Evolutionary conservation across 2,113 vertebrate genomes (phyloP).

Genomic region (Nannospalax galili): DNA sequence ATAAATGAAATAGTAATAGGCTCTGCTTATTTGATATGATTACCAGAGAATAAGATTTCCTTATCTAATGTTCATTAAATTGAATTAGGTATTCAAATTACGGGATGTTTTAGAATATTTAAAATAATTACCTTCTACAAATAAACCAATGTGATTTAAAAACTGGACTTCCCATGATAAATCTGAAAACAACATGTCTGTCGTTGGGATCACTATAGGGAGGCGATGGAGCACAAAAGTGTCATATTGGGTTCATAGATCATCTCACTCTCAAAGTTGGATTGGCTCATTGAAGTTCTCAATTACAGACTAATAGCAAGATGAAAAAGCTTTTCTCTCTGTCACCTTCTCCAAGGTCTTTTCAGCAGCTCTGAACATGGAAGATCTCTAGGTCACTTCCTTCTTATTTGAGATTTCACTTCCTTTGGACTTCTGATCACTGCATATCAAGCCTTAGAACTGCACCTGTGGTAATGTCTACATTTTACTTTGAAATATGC

Average conservation of each 20-base stretch:
- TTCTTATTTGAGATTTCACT: background rate
- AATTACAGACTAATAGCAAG: background rate
- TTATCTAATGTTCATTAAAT: background rate
- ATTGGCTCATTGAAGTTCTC: background rate
- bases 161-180: background rate
- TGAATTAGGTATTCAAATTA: slow-evolving; percentile 41
- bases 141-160: slow-evolving; percentile 26
- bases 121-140: slow-evolving; percentile 9
- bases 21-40: background rate
- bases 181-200: slow-evolving; percentile 29
- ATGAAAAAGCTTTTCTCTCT: background rate
- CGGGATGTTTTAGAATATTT: background rate
- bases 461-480: background rate
- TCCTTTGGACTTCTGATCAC: background rate
- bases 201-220: background rate
- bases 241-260: background rate
- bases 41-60: background rate
- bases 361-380: background rate
- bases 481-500: background rate
- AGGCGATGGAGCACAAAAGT: background rate
- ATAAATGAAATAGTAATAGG: background rate
- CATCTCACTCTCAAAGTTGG: background rate
- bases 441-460: background rate
- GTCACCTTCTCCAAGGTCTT: background rate
- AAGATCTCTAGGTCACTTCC: background rate